Base-by-base conservation (phyloP, 2,113 vertebrate species). In the Campylomormyrus tamandua region DNA sequence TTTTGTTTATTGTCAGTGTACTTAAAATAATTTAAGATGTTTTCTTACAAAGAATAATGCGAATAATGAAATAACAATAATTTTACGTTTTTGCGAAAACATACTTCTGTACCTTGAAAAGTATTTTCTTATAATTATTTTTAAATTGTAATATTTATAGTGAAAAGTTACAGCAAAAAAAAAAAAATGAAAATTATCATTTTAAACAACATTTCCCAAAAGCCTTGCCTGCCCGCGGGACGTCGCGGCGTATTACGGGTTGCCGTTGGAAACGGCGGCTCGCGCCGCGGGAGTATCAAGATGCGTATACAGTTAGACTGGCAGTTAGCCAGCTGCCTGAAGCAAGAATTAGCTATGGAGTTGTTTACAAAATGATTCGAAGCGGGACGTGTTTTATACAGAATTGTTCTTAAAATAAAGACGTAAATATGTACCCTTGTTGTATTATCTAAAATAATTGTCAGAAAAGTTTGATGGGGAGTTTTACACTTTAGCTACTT, bases 131-230 rank as follows among this genome's bases (percentile, higher is more conserved):
- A 13, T 31, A 70, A 27, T 70, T 70, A 27, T 31, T 70, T 62
- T 70, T 10, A 27, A 27, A 70, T 13, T 31, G 3, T 70, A 70
- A 31, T 13, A 31, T 13, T 70, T 31, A 70, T 31, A 70, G 10
- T 31, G 3, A 66, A 66, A n/a, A 70, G 27, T 70, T 70, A 70
- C 62, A 66, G 9, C 62, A 31, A 27, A 66, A 10, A 27, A 27
- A n/a, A n/a, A n/a, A 27, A 27, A 27, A 66, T 13, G 3, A 13
- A 66, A 66, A 66, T 11, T 1, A 31, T 27, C 1, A 31, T 70
- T 70, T 52, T 11, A n/a, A 91, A 95, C 92, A 92, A 2, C 94
- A 93, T 92, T 93, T 91, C 93, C 95, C 95, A 95, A 19, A 93
- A 83, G 86, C 5, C 58, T 45, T 70, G 4, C 42, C 3, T 19